Evolutionary conservation across 2,113 vertebrate species (phyloP).

Genomic region (Okapia johnstoni): DNA sequence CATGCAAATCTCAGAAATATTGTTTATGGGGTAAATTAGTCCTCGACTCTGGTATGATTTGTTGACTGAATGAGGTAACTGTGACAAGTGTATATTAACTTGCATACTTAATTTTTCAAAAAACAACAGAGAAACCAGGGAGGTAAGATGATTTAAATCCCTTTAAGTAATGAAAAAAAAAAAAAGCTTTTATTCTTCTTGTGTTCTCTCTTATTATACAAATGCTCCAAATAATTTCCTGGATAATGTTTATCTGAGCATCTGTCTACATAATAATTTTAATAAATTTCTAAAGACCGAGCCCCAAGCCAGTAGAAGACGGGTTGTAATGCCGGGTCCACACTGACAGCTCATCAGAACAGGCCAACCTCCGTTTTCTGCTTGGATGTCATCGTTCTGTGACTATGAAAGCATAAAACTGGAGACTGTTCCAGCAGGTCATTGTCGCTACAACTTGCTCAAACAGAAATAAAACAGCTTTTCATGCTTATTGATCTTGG

Average conservation of each 20-base stretch:
- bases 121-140: background rate
- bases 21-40: background rate
- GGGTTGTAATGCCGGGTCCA: background rate
- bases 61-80: background rate
- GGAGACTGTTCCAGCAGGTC: slow-evolving; percentile 61
- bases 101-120: background rate
- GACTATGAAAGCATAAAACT: slow-evolving; percentile 68
- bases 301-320: background rate
- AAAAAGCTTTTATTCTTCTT: background rate
- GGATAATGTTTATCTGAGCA: background rate
- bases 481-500: slow-evolving; percentile 76
- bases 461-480: slow-evolving; percentile 78
- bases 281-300: slow-evolving; percentile 28
- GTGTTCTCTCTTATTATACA: background rate
- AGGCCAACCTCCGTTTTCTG: slow-evolving; percentile 63
- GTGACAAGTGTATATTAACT: background rate
- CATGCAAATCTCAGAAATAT: background rate
- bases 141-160: background rate
- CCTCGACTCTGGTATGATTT: background rate
- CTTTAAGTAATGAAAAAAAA: background rate
- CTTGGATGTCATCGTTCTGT: slow-evolving; percentile 70
- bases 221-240: background rate
- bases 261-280: background rate
- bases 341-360: slow-evolving; percentile 53
- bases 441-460: slow-evolving; percentile 62